Evolutionary conservation across 2,888 invertebrate species (phyloP).

Genomic region (Drosophila helvetica): DNA sequence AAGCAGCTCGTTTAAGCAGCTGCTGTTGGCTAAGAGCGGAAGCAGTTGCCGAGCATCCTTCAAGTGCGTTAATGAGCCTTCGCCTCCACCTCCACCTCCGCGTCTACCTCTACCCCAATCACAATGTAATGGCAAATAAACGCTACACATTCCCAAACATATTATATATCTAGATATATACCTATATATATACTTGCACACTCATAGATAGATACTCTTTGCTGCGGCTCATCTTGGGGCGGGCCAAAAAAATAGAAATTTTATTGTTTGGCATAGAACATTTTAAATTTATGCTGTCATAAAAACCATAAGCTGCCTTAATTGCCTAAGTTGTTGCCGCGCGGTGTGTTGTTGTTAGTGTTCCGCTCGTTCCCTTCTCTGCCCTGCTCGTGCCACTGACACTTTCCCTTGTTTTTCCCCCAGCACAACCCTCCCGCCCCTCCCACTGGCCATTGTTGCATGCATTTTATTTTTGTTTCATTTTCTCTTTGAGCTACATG

Average conservation of each 20-base stretch:
- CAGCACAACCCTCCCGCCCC: neutral
- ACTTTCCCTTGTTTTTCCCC: neutral
- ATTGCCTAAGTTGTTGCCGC: slow-evolving; percentile 74
- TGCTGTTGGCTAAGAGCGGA: neutral
- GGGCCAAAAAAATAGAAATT: slow-evolving; percentile 47
- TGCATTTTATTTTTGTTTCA: slow-evolving; percentile 50
- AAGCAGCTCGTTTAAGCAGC: neutral
- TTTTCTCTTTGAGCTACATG: slow-evolving; percentile 54
- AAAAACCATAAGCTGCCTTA: slow-evolving; percentile 79
- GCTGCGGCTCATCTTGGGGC: slow-evolving; percentile 47
- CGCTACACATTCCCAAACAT: slow-evolving; percentile 18
- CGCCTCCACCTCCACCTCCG: slow-evolving; percentile 22
- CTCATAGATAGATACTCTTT: slow-evolving; percentile 12
- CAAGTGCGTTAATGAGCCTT: slow-evolving; percentile 69
- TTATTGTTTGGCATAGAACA: slow-evolving; percentile 67
- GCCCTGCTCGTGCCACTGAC: neutral
- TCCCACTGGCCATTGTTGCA: slow-evolving; percentile 12
- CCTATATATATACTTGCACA: slow-evolving; percentile 5
- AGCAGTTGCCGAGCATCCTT: slow-evolving; percentile 64
- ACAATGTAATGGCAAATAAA: slow-evolving; percentile 43
- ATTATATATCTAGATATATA: slow-evolving; percentile 5
- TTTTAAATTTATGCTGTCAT: slow-evolving; percentile 77
- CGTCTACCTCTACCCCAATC: neutral
- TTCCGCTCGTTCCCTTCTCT: neutral
- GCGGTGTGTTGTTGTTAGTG: slow-evolving; percentile 7